Base-by-base conservation (phyloP, 2,888 invertebrate species). In the Agrotis exclamationis region DNA sequence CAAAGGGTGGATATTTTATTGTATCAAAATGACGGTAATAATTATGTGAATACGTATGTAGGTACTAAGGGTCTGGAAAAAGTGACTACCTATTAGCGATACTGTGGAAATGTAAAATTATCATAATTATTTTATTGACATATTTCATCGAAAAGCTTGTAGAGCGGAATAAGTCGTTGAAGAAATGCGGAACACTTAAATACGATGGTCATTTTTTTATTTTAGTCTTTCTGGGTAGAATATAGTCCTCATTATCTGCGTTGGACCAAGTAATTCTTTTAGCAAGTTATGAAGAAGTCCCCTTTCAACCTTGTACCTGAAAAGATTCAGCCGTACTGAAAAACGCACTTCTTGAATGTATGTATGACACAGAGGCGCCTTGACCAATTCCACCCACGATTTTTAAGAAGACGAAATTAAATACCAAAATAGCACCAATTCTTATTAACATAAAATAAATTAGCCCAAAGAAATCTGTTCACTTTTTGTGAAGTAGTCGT, bases 401-500 rank as follows among this genome's bases (percentile, higher is more conserved):
- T 53, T 47, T 48, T 18, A 54, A 51, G 13, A 72, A 39, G 9
- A 22, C 2, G 22, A 39, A 44, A 68, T 44, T 54, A 33, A 47
- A 39, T 2, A 9, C 54, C 0, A 20, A 62, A 48, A 47, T 13
- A 53, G 24, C 24, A 45, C 44, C 54, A 76, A 70, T 70, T 69
- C 20, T n/a, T 50, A 45, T n/a, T 24, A 60, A 45, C 56, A 13
- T n/a, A 47, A 63, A 58, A 57, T 57, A 50, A 59, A 68, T 60
- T 56, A 54, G 2, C 11, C 20, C 14, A 20, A 50, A 50, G 44
- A 59, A 20, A 18, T 24, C 20, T n/a, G 62, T 39, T n/a, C 18
- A 50, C 2, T 22, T 54, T 62, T 51, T 48, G 20, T n/a, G 51
- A 50, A 39, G n/a, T 54, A 50, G 45, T 63, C 53, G 24, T 74